Evolutionary conservation across 2,797 vertebrate species (phyloP).

Genomic region (Urocyon cinereoargenteus): DNA sequence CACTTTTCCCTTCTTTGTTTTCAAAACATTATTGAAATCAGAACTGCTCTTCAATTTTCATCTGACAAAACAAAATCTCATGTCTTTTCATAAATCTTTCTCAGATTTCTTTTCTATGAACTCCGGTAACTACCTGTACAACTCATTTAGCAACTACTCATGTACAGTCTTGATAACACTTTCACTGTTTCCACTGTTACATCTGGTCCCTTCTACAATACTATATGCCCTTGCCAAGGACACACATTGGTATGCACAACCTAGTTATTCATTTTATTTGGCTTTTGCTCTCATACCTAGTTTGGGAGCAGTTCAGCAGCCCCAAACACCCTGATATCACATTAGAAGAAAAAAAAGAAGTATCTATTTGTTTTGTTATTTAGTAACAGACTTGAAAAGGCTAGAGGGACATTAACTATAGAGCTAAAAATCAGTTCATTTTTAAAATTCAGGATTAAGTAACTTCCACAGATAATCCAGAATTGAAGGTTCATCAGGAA

Average conservation of each 20-base stretch:
- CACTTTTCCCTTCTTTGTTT: conserved; percentile 2
- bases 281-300: conserved; percentile 21
- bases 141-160: conserved; percentile 31
- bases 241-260: background rate
- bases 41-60: background rate
- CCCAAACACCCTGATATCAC: background rate
- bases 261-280: conserved; percentile 23
- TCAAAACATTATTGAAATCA: conserved; percentile 11
- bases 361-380: conserved; percentile 10
- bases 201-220: background rate
- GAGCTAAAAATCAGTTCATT: conserved; percentile 25
- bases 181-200: background rate
- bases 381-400: conserved; percentile 46
- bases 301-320: conserved; percentile 9
- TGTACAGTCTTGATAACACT: background rate
- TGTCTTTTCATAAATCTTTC: conserved; percentile 13
- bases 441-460: conserved; percentile 40
- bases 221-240: background rate
- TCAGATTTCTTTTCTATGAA: conserved; percentile 4
- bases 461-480: conserved; percentile 22
- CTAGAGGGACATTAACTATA: conserved; percentile 37
- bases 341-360: conserved; percentile 40
- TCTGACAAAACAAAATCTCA: conserved; percentile 37
- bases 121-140: background rate
- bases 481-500: conserved; percentile 46